Base-by-base conservation (phyloP, 2,113 vertebrate species). In the Apaloderma vittatum region DNA sequence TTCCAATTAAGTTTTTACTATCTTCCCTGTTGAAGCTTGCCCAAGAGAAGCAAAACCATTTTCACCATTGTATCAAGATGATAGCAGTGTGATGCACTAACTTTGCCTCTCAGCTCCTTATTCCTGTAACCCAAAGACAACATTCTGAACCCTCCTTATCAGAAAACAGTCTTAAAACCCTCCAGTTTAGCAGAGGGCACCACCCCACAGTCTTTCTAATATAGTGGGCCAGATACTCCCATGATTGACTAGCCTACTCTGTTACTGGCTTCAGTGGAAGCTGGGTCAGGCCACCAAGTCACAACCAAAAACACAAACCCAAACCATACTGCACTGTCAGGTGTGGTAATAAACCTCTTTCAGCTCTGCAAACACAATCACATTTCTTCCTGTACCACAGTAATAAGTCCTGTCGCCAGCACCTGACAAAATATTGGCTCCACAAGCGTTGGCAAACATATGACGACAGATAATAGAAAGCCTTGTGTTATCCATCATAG, bases 391-490 rank as follows among this genome's bases (percentile, higher is more conserved):
- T 18, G 32, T 15, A 18, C 9, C 62, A 48, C 71, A 32, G 66
- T 12, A 34, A 18, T 8, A n/a, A 11, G 17, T 48, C 78, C 66
- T 61, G 19, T 23, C 67, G 75, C 68, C 36, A 30, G 22, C 36
- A 84, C 77, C 86, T 78, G 61, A 89, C n/a, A 77, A 86, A 79
- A 57, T 12, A 40, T 0, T 24, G 90, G 82, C 68, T 76, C 63
- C 83, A 61, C 0, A 0, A 24, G 12, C 19, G 26, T 27, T 59
- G 57, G 57, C 79, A 67, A 83, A 51, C 5, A 8, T 10, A 15
- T 20, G 37, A 34, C 19, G 45, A 79, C 89, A 95, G 82, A 66
- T 45, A 5, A 74, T 3, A 68, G 67, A 85, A 71, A 85, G 76
- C 17, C 45, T 32, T 15, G 48, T 49, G 23, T 19, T 66, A 95